These are phyloP conservation scores for Halocynthia roretzi DNA, from an alignment of 23 tunicate species.

Conservation along the genomic window DNA sequence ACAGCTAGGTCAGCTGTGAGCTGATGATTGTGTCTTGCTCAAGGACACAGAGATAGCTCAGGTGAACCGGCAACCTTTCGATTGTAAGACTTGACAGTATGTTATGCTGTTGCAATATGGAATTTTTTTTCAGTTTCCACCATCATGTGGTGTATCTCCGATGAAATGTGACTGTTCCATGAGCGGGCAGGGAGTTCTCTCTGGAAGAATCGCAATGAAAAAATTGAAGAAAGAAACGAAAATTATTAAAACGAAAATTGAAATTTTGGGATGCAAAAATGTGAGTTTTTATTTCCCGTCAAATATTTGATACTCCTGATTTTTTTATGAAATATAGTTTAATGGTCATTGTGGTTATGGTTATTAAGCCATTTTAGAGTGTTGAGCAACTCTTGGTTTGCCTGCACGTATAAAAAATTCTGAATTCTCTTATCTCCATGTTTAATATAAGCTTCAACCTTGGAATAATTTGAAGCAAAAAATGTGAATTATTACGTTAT, in stretches of 20 bases:
- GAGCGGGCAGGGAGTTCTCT: conserved; percentile 44
- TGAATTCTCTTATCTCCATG: not conserved
- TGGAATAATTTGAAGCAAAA: no score
- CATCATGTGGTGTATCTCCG: conserved; percentile 26
- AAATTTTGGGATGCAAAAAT: conserved; percentile 34
- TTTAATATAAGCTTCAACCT: not conserved
- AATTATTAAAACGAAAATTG: conserved; percentile 39
- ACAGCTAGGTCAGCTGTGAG: no score
- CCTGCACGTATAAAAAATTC: no score
- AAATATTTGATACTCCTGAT: not conserved
- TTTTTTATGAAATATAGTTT: not conserved
- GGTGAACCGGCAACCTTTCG: no score
- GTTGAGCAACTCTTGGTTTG: no score
- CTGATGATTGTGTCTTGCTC: no score
- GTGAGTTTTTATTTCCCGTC: conserved; percentile 21
- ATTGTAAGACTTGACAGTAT: no score
- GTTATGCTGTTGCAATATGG: no score
- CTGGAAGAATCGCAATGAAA: conserved; percentile 53
- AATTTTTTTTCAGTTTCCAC: conserved; percentile 28
- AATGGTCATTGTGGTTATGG: not conserved
- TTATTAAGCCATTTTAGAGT: no score
- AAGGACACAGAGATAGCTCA: no score
- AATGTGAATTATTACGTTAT: not conserved
- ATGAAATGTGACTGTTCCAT: conserved; percentile 57
- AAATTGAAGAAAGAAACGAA: conserved; percentile 32